Percentiles rank a stretch among this genome's conserved stretches.
Conservation (phyloP, 2,888 invertebrate genomes). For the Heteromyza rotundicornis region DNA sequence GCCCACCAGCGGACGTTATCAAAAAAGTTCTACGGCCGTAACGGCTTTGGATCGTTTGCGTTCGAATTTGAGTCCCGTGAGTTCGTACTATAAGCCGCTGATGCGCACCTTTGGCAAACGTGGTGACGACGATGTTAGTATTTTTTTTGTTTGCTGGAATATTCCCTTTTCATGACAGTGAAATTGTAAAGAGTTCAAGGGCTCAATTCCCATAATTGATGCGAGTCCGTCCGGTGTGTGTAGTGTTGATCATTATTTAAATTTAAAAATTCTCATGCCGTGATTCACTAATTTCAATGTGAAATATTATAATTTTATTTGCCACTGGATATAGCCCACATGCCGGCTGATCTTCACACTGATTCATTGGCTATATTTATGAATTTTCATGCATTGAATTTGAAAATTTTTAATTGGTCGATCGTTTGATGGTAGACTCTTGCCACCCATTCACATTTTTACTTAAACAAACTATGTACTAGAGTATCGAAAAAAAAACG, state of each 20-base stretch:
- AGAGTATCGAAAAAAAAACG: too few relatives aligned
- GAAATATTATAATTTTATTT: not conserved
- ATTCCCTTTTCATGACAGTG: too few relatives aligned
- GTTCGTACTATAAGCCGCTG: conserved; percentile 61
- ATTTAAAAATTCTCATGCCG: not conserved
- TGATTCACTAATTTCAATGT: not conserved
- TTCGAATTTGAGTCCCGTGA: conserved; percentile 60
- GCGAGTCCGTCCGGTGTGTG: too few relatives aligned
- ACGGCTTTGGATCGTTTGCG: conserved; percentile 60
- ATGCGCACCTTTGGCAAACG: conserved; percentile 56
- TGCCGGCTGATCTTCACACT: too few relatives aligned
- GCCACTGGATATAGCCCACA: not conserved
- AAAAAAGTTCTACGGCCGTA: conserved; percentile 54
- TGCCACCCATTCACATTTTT: too few relatives aligned
- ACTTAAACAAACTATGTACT: too few relatives aligned
- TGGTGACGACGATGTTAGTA: conserved; percentile 59
- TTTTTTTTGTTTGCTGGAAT: conserved; percentile 18
- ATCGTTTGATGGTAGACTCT: too few relatives aligned
- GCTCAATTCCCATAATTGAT: not conserved
- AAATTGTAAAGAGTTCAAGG: conserved; percentile 14
- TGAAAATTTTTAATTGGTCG: too few relatives aligned
- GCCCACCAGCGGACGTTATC: conserved; percentile 48
- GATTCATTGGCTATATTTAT: too few relatives aligned
- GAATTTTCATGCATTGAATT: too few relatives aligned
- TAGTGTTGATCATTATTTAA: not conserved